Base-by-base conservation (phyloP, 2,797 vertebrate species). In the Brachyalestes nurse region DNA sequence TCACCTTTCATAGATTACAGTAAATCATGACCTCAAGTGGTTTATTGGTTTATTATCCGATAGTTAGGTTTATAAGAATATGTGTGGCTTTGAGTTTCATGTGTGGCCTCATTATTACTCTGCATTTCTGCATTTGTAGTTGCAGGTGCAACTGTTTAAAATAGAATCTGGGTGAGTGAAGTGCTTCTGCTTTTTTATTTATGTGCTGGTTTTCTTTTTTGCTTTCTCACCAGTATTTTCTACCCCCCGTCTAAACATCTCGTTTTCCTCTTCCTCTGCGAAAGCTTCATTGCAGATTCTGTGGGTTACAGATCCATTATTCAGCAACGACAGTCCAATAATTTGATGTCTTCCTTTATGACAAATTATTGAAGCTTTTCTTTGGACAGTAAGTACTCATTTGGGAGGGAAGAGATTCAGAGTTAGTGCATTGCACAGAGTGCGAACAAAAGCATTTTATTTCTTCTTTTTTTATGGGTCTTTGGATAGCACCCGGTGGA, bases 401-500 rank as follows among this genome's bases (percentile, higher is more conserved):
- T 16, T 58, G 79, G 76, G 83, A 85, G 17, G 47, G 13, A 55
- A 58, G 42, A 65, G 40, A 66, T 74, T 83, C 71, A 55, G 66
- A 81, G 73, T 80, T 66, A 7, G 55, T 55, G 74, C 58, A 23
- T 38, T 72, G 49, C 79, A 58, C 66, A 49, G 40, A 81, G 57
- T 64, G 64, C 83, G 81, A 82, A 72, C 78, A 75, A 76, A 81
- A 81, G 65, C 75, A 72, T 80, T 85, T 86, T 80, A 77, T 80
- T 80, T 84, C 17, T 65, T 19, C 21, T 47, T 47, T 81, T 77
- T 78, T 85, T 83, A 85, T 16, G 28, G 58, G 45, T 45, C 23
- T 49, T 74, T 23, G 62, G 75, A 75, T 69, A 23, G 77, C 75
- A 72, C 81, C 81, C 78, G 67, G 65, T 53, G 73, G 76, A 82